Evolutionary conservation across 2,888 invertebrate species (phyloP).

Genomic region (Helobdella robusta): DNA sequence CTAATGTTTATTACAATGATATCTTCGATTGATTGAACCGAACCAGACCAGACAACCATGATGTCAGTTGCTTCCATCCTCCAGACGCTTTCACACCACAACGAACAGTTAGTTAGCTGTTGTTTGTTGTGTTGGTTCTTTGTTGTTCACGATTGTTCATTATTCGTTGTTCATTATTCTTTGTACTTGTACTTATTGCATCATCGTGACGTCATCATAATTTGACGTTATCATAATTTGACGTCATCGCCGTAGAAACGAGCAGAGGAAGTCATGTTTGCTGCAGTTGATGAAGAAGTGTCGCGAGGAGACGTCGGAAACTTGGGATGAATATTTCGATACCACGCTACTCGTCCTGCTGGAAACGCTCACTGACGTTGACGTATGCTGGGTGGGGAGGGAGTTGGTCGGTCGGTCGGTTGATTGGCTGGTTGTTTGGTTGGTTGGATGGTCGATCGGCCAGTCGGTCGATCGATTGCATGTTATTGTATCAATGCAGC

Average conservation of each 20-base stretch:
- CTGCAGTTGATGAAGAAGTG: slow-evolving; percentile 44
- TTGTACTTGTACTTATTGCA: no score
- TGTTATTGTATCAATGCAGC: background rate
- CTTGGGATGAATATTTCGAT: slow-evolving; percentile 56
- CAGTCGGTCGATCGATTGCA: no score
- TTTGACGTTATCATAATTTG: no score
- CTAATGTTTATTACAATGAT: no score
- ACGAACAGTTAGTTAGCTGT: no score
- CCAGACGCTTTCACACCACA: slow-evolving; percentile 50
- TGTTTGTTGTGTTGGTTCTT: background rate
- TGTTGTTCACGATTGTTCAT: background rate
- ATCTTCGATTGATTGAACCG: no score
- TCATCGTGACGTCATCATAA: no score
- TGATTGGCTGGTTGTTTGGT: no score
- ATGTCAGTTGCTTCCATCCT: slow-evolving; percentile 42
- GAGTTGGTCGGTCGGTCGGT: no score
- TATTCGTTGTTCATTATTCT: background rate
- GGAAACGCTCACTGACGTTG: slow-evolving; percentile 50
- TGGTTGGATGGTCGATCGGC: no score
- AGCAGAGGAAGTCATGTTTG: slow-evolving; percentile 50
- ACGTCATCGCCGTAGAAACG: slow-evolving; percentile 40
- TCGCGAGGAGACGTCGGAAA: slow-evolving; percentile 45
- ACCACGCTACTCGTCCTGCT: slow-evolving; percentile 31
- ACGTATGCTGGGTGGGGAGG: slow-evolving; percentile 47
- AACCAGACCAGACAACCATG: slow-evolving; percentile 1